A percentile compares a stretch with the other conserved stretches of the same genome.
Conservation (phyloP, 2,888 invertebrate species). For the Nomada flava region DNA sequence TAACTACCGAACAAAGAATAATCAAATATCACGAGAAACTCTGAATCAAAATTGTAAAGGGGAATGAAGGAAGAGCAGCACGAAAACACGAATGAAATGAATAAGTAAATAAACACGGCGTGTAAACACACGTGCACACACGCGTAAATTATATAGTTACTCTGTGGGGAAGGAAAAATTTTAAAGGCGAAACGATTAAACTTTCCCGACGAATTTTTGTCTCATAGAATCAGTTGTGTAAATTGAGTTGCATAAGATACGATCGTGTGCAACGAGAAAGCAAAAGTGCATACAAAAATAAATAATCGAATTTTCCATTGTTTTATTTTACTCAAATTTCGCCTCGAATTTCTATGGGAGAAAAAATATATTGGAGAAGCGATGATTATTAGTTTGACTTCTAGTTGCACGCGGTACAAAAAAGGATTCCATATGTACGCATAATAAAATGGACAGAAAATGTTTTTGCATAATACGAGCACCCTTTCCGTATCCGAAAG, state of each 20-base stretch:
- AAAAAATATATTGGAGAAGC: no score
- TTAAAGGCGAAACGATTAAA: conserved; percentile 45
- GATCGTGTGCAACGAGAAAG: conserved; percentile 16
- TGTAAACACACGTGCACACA: not conserved
- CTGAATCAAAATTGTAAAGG: conserved; percentile 49
- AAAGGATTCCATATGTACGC: conserved; percentile 15
- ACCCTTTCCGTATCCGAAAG: conserved; percentile 39
- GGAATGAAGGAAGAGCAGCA: not conserved
- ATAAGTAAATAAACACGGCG: not conserved
- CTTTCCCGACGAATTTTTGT: conserved; percentile 44
- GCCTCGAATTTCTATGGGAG: not conserved
- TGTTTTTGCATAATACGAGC: conserved; percentile 13
- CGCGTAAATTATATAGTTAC: not conserved
- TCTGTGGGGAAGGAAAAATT: not conserved
- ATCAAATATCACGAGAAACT: conserved; percentile 59
- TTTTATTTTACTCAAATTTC: no score
- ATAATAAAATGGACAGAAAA: conserved; percentile 7
- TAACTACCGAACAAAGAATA: conserved; percentile 34
- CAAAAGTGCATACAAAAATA: not conserved
- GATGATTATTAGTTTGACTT: not conserved
- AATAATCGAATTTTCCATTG: not conserved
- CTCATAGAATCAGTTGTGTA: conserved; percentile 6
- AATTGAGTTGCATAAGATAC: conserved; percentile 31
- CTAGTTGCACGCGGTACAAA: not conserved
- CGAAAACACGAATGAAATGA: not conserved